Conservation (phyloP, 2,888 invertebrate genomes). For the Phymatocera aterrima region DNA sequence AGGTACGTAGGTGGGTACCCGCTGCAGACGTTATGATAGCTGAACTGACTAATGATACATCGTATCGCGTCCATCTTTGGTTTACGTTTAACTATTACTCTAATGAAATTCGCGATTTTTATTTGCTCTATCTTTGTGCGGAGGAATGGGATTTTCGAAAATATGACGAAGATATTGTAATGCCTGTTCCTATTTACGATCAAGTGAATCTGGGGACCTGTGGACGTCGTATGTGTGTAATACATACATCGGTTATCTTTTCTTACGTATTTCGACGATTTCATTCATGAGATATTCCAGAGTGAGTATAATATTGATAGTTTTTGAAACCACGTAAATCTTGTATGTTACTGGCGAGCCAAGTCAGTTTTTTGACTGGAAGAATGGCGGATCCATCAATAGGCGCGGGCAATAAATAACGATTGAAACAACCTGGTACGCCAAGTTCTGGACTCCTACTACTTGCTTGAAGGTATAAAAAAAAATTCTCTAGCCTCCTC, state of each 20-base stretch:
- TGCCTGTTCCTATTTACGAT: no score
- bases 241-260: neutral
- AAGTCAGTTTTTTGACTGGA: neutral
- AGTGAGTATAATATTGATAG: neutral
- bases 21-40: constrained; percentile 35
- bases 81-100: no score
- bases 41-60: constrained; percentile 39
- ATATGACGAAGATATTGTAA: no score
- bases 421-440: neutral
- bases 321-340: neutral
- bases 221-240: no score
- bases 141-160: no score
- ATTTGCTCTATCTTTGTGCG: no score
- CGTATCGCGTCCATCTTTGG: constrained; percentile 5
- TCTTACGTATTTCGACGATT: neutral
- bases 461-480: neutral
- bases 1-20: no score
- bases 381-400: neutral
- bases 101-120: constrained; percentile 37
- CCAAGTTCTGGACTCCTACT: neutral
- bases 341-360: neutral
- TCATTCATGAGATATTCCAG: neutral
- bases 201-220: no score
- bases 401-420: constrained; percentile 36
- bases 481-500: neutral